Conservation (phyloP, 2,797 vertebrate genomes). For the Amblyopsis hoosieri region DNA sequence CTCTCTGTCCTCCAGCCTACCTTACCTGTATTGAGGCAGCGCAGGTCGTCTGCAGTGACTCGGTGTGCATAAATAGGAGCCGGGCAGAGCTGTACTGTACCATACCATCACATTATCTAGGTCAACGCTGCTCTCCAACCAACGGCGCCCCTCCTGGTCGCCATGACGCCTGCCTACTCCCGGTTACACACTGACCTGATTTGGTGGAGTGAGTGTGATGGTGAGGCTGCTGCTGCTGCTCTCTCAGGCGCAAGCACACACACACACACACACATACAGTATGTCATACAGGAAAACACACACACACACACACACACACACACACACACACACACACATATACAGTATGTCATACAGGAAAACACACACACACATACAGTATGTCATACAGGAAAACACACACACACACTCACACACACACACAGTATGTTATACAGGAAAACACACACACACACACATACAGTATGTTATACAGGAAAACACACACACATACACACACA, state of each 20-base stretch:
- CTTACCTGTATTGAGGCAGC: neutral
- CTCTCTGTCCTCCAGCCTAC: conserved; percentile 1
- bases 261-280: neutral
- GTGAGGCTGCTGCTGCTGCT: conserved; percentile 8
- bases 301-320: conserved; percentile 9
- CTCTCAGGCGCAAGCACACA: conserved; percentile 2
- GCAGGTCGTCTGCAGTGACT: conserved; percentile 23
- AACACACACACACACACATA: too few relatives aligned
- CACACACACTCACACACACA: too few relatives aligned
- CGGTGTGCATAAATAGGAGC: conserved; percentile 38
- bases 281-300: conserved; percentile 10
- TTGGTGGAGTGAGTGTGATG: conserved; percentile 37
- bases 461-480: too few relatives aligned
- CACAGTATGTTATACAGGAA: too few relatives aligned
- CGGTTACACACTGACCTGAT: conserved; percentile 58
- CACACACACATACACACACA: too few relatives aligned
- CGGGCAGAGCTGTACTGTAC: conserved; percentile 38
- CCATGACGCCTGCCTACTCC: conserved; percentile 17
- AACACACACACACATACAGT: too few relatives aligned
- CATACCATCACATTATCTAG: conserved; percentile 53
- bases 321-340: conserved; percentile 6
- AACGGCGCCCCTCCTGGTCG: conserved; percentile 25
- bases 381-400: too few relatives aligned
- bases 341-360: neutral
- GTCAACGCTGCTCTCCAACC: conserved; percentile 42